Base-by-base conservation (phyloP, 2,888 invertebrate species). In the Antheraea yamamai region DNA sequence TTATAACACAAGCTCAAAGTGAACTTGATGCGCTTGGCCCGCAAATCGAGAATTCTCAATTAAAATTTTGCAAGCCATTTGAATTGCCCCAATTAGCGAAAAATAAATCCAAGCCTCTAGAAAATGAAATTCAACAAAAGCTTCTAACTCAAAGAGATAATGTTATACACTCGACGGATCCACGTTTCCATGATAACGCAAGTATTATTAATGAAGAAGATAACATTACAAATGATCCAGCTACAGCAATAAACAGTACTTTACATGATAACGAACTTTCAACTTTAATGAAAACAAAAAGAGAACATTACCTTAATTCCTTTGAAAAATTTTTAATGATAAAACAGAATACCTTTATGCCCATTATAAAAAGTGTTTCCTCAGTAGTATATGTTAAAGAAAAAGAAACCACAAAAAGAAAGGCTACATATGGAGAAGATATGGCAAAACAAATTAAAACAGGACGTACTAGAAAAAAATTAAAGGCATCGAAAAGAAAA, bases 1-100 rank as follows among this genome's bases (percentile, higher is more conserved):
- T 76, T 39, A 61, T 76, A 7, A 39, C 12, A 72, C 20, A 64
- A 35, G 72, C 72, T 23, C 76, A 76, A 55, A 66, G 39, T n/a
- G 23, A 66, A 23, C 26, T 76, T 1, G 47, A 75, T 39, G 10
- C 26, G 20, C 26, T 55, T 23, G 20, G 55, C 23, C 26, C n/a
- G n/a, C 51, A 47, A 61, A 2, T n/a, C 16, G 18, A 7, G 20
- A 70, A 39, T 10, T 8, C 39, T n/a, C 39, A 39, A 16, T 8
- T 70, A 4, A 6, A 20, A 30, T 66, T 16, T 12, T 14, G 30
- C 6, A 66, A 66, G 4, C 70, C 20, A 16, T 39, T n/a, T 39
- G 39, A 10, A n/a, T 39, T 35, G 4, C 12, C 70, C 39, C n/a
- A 70, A n/a, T 39, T n/a, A 8, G 20, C 39, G 12, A 10, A 8